Evolutionary conservation across 1,140 invertebrate species (phyloP).

Genomic region (Augochlora pura): DNA sequence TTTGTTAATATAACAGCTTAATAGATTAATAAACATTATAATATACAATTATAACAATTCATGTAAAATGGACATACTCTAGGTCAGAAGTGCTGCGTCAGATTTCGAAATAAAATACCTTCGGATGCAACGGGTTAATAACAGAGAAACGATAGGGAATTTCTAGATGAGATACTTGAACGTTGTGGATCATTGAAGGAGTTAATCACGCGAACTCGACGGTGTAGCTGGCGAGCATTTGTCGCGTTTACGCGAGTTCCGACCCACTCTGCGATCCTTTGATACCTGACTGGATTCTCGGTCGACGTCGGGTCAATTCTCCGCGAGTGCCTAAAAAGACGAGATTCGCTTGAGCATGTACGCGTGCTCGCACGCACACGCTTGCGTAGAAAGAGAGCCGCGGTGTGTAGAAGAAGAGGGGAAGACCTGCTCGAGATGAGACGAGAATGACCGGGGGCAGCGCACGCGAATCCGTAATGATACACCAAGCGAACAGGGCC

Average conservation of each 20-base stretch:
- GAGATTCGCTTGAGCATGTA: slow-evolving; percentile 20
- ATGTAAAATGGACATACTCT: too few species aligned
- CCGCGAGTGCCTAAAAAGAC: slow-evolving; percentile 54
- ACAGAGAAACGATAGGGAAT: too few species aligned
- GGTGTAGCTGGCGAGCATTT: neutral
- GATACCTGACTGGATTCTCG: slow-evolving; percentile 49
- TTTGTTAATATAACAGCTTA: too few species aligned
- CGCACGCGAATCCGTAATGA: slow-evolving; percentile 79
- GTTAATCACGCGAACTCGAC: neutral
- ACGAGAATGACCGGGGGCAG: slow-evolving; percentile 78
- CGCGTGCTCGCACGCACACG: slow-evolving; percentile 24
- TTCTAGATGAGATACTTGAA: too few species aligned
- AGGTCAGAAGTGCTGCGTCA: too few species aligned
- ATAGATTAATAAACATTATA: too few species aligned
- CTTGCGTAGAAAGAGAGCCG: slow-evolving; percentile 12
- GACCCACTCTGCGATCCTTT: slow-evolving; percentile 13
- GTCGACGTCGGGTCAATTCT: slow-evolving; percentile 52
- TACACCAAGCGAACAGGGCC: slow-evolving; percentile 70
- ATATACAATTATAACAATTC: too few species aligned
- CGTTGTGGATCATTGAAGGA: neutral
- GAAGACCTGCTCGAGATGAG: slow-evolving; percentile 67
- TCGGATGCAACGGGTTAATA: too few species aligned
- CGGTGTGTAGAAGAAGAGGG: slow-evolving; percentile 43
- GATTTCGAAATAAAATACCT: too few species aligned
- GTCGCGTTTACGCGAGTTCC: neutral